Evolutionary conservation across 2,113 vertebrate genomes (phyloP).

Genomic region (Desmodus rotundus): DNA sequence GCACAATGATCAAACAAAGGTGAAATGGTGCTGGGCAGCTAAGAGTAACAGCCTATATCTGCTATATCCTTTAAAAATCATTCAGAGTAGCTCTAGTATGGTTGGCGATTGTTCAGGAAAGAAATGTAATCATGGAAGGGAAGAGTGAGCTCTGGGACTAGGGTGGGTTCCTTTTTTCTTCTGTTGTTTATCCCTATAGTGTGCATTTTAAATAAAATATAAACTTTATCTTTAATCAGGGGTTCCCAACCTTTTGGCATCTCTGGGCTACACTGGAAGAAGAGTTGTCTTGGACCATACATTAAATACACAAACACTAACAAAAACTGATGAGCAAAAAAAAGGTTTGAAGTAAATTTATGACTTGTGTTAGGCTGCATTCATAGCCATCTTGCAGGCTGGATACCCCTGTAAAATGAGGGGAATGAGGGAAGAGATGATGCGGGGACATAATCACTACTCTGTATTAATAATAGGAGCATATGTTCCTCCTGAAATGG

Average conservation of each 20-base stretch:
- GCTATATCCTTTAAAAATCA: neutral
- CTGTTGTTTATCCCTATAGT: neutral
- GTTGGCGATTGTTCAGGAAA: neutral
- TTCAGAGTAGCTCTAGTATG: neutral
- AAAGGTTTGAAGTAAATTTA: no score
- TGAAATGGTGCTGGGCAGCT: neutral
- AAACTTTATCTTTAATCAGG: neutral
- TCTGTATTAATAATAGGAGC: neutral
- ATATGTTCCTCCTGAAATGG: neutral
- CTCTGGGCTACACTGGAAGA: no score
- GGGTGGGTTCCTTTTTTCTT: neutral
- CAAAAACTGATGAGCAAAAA: no score
- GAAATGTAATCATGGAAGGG: neutral
- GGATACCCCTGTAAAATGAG: neutral
- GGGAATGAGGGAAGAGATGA: neutral
- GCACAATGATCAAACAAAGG: neutral
- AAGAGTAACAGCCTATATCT: neutral
- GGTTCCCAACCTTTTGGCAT: no score
- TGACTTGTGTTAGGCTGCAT: no score
- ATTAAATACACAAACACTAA: no score
- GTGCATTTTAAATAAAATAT: slow-evolving; percentile 28
- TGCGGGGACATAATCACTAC: neutral
- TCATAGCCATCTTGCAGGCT: no score
- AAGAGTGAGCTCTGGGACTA: neutral
- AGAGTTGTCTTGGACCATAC: no score